Base-by-base conservation (phyloP, 2,797 vertebrate genomes). In the Euphonia xanthogaster region DNA sequence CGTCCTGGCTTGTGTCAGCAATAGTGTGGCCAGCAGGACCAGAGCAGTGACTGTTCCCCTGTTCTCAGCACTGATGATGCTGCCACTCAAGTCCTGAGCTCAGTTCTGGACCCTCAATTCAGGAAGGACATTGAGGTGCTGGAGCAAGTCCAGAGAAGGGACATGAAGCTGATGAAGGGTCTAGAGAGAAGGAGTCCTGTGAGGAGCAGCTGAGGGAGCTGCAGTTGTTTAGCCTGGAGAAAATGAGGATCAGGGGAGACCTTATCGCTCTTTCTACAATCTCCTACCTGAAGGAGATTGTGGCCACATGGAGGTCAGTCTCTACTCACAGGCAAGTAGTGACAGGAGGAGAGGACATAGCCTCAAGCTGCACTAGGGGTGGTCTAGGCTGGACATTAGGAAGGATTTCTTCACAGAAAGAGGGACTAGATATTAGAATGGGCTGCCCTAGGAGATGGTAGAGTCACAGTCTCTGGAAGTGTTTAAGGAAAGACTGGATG, bases 11-110 rank as follows among this genome's bases (percentile, higher is more conserved):
- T 24, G 22, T 24, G 2, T n/a, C 47, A 61, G 25, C 13, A 67
- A 28, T 2, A 19, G 30, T 8, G 12, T 67, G 47, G 28, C 10
- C n/a, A 57, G 35, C n/a, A 75, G 27, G 33, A 45, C 1, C 30
- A 44, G 39, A 31, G 10, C 3, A 44, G 35, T 5, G n/a, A 33
- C 12, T 4, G 1, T 55, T 6, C 21, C 20, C 3, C 17, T n/a
- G 6, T 19, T 22, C 12, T 30, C 0, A 0, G 15, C 35, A 55
- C 8, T 25, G 20, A 2, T 24, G 16, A 54, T 28, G 31, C 10
- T 1, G 0, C 23, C 6, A 19, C 10, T 42, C 7, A 8, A 42
- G 7, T 24, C 5, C 35, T 48, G 31, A 20, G 40, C 12, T 54
- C 62, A 24, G 42, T 42, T 68, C 42, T 48, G 23, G 31, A 9